Evolutionary conservation across 2,888 invertebrate species (phyloP).

Genomic region (Merodon equestris): DNA sequence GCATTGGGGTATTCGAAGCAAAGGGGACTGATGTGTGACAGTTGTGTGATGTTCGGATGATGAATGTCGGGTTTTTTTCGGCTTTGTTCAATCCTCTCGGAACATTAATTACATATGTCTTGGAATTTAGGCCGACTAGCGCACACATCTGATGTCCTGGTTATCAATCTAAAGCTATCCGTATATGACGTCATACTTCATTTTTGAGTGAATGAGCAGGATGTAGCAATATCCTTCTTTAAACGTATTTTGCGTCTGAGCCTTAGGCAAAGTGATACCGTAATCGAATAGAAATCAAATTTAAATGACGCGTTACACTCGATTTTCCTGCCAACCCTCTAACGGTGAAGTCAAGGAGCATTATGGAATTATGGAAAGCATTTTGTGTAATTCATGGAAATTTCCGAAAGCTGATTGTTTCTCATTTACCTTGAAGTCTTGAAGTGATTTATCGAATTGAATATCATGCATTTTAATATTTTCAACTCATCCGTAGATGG

Average conservation of each 20-base stretch:
- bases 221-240: no score
- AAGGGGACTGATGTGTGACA: constrained; percentile 42
- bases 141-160: no score
- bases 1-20: neutral
- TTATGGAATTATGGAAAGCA: no score
- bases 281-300: constrained; percentile 51
- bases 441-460: constrained; percentile 26
- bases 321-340: neutral
- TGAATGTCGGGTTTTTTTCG: constrained; percentile 7
- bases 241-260: neutral
- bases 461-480: constrained; percentile 10
- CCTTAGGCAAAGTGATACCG: constrained; percentile 10
- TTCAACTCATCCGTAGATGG: neutral
- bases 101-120: constrained; percentile 45
- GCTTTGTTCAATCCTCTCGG: neutral
- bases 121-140: neutral
- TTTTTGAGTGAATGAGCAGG: constrained; percentile 9
- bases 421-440: constrained; percentile 4
- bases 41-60: constrained; percentile 36
- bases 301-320: constrained; percentile 40
- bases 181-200: constrained; percentile 17
- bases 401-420: constrained; percentile 26
- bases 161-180: constrained; percentile 8
- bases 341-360: no score
- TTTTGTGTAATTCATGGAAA: constrained; percentile 10